Conservation (phyloP, 2,113 vertebrate species). For the Motacilla tschutschensis region DNA sequence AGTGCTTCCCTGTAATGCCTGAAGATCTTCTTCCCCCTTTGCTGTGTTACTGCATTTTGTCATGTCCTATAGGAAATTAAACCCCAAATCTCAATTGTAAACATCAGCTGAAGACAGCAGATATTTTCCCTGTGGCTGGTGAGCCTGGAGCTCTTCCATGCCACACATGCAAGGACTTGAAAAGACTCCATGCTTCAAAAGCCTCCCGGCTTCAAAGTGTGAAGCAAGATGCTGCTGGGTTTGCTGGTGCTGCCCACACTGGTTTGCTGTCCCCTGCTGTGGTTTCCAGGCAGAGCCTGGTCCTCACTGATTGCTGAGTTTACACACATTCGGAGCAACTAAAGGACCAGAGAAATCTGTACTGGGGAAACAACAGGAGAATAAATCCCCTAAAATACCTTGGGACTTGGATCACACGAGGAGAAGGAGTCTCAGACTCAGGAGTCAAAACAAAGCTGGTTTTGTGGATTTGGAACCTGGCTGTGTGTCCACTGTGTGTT, state of each 20-base stretch:
- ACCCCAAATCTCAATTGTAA: background rate
- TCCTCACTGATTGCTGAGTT: background rate
- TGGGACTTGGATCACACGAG: fast-evolving
- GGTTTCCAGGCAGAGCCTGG: background rate
- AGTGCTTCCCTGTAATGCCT: background rate
- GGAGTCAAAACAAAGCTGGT: background rate
- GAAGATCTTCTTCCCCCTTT: too few relatives aligned
- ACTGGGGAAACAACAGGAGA: background rate
- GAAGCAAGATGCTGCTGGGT: background rate
- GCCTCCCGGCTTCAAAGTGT: fast-evolving
- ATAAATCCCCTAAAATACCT: background rate
- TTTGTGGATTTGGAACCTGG: background rate
- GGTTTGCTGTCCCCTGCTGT: background rate
- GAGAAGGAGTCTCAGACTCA: fast-evolving
- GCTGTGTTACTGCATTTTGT: fast-evolving
- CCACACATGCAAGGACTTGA: fast-evolving
- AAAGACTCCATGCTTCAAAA: background rate
- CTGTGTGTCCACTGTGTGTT: fast-evolving
- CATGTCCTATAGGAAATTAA: fast-evolving
- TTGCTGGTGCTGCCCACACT: background rate
- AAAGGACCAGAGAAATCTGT: background rate
- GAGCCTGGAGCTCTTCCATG: background rate
- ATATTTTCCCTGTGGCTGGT: background rate
- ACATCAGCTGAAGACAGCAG: background rate
- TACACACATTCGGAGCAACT: fast-evolving